Evolutionary conservation across 2,797 vertebrate genomes (phyloP).

Genomic region (Lutjanus argentimaculatus): DNA sequence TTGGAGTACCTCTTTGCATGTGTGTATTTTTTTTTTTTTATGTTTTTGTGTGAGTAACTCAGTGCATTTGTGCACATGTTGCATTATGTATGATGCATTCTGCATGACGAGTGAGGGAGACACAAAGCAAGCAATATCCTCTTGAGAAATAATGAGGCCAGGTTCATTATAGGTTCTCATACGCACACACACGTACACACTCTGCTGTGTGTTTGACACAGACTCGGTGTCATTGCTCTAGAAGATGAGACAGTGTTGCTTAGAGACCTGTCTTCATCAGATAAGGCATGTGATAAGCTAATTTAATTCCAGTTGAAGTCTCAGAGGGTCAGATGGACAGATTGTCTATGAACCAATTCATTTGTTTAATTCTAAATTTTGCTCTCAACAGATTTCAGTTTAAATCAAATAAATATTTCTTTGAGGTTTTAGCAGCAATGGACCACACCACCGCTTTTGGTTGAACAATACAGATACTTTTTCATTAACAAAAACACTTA

Average conservation of each 20-base stretch:
- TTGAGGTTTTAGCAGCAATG: background rate
- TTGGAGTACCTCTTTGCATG: conserved; percentile 42
- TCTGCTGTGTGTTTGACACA: conserved; percentile 61
- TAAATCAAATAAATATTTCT: background rate
- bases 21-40: conserved; percentile 17
- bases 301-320: conserved; percentile 21
- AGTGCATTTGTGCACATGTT: conserved; percentile 41
- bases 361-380: conserved; percentile 9
- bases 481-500: background rate
- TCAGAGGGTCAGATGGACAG: background rate
- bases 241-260: conserved; percentile 58
- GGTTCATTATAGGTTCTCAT: conserved; percentile 53
- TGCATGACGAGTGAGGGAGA: conserved; percentile 46
- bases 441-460: background rate
- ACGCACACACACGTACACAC: conserved; percentile 31
- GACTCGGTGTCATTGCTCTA: conserved; percentile 19
- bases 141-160: conserved; percentile 82
- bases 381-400: background rate
- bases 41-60: conserved; percentile 31
- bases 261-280: conserved; percentile 51
- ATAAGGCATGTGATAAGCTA: conserved; percentile 29
- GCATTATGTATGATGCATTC: conserved; percentile 47
- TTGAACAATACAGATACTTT: background rate
- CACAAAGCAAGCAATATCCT: conserved; percentile 73
- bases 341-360: background rate